A percentile compares a stretch with the other conserved stretches of the same genome.
These are phyloP conservation scores for Amphiprion ocellaris DNA, from an alignment of 2,113 vertebrate genomes.

Conservation along the genomic window DNA sequence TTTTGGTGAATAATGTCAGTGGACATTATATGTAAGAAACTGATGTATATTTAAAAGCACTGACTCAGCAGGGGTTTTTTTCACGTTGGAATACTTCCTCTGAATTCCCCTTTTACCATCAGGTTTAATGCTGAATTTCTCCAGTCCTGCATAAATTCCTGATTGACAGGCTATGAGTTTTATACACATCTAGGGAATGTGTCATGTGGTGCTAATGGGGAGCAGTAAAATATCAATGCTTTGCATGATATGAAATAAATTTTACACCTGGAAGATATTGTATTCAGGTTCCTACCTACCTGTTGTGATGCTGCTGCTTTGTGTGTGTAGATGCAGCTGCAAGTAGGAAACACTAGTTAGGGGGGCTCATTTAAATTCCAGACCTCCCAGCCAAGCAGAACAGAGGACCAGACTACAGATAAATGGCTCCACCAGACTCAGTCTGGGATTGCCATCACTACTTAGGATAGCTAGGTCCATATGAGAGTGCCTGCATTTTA, in stretches of 20 bases:
- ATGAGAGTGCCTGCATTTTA: slow-evolving; percentile 28
- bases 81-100: slow-evolving; percentile 49
- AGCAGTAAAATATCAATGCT: slow-evolving; percentile 16
- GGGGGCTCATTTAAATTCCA: slow-evolving; percentile 79
- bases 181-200: slow-evolving; percentile 9
- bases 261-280: not conserved
- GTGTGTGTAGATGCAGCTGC: slow-evolving; percentile 68
- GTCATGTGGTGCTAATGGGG: not conserved
- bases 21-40: slow-evolving; percentile 58
- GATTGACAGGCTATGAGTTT: slow-evolving; percentile 45
- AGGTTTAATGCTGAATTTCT: slow-evolving; percentile 41
- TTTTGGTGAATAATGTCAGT: slow-evolving; percentile 63
- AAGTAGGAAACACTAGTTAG: slow-evolving; percentile 70
- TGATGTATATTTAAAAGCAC: slow-evolving; percentile 63
- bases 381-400: slow-evolving; percentile 77
- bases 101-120: slow-evolving; percentile 33
- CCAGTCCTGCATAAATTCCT: slow-evolving; percentile 22
- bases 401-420: slow-evolving; percentile 75
- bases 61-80: slow-evolving; percentile 41
- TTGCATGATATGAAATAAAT: not conserved
- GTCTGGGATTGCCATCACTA: slow-evolving; percentile 75
- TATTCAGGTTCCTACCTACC: slow-evolving; percentile 32
- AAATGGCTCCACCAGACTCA: slow-evolving; percentile 76
- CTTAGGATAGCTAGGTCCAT: slow-evolving; percentile 46
- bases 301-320: slow-evolving; percentile 61